These are phyloP conservation scores for Myripristis jacobus DNA, from an alignment of 2,797 vertebrate genomes.

Conservation along the genomic window DNA sequence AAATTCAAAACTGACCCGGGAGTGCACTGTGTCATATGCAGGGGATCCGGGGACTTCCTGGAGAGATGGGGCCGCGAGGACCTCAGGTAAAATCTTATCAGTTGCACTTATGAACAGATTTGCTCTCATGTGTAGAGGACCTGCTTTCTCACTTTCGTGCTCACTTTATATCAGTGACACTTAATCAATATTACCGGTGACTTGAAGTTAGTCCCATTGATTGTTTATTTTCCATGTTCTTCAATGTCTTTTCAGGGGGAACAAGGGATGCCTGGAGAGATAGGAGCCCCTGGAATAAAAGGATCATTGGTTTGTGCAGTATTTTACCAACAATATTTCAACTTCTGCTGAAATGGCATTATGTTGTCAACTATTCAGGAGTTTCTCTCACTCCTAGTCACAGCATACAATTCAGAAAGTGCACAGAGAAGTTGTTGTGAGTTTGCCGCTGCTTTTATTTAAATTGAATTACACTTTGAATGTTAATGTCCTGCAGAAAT, in stretches of 20 bases:
- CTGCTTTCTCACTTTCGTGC: too few relatives aligned
- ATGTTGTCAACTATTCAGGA: too few relatives aligned
- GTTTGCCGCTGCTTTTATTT: too few relatives aligned
- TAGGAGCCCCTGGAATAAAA: slow-evolving; percentile 73
- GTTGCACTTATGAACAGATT: neutral
- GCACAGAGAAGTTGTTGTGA: too few relatives aligned
- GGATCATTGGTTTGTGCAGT: slow-evolving; percentile 70
- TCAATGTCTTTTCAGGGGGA: slow-evolving; percentile 71
- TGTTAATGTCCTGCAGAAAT: too few relatives aligned
- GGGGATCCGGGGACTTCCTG: slow-evolving; percentile 78
- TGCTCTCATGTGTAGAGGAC: too few relatives aligned
- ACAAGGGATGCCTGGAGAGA: slow-evolving; percentile 73
- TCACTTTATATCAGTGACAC: neutral
- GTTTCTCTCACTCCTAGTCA: too few relatives aligned
- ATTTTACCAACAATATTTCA: neutral
- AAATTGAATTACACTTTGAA: too few relatives aligned
- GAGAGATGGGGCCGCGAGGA: slow-evolving; percentile 71
- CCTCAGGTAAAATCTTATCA: slow-evolving; percentile 67
- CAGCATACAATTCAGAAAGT: too few relatives aligned
- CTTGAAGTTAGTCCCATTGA: neutral
- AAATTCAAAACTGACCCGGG: too few relatives aligned
- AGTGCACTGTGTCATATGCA: slow-evolving; percentile 49
- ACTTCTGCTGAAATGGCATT: too few relatives aligned
- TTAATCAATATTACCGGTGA: neutral
- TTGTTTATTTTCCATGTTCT: slow-evolving; percentile 10